Evolutionary conservation across 2,888 invertebrate species (phyloP).

Genomic region (Myopa tessellatipennis): DNA sequence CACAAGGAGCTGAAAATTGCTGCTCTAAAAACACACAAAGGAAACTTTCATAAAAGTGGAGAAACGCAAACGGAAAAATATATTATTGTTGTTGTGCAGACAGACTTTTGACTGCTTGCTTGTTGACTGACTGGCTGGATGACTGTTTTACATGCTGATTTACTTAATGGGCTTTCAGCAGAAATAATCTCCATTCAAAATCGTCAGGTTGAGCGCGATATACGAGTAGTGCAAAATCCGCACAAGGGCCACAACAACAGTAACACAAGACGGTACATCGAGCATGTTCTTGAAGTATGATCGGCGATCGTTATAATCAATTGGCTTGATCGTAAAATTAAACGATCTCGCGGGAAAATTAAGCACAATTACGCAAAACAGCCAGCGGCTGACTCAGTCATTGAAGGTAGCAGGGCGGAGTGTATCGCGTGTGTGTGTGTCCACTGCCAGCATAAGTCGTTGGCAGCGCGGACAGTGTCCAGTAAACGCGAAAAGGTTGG

Average conservation of each 20-base stretch:
- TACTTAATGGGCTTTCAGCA: slow-evolving; percentile 63
- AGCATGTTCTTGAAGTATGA: slow-evolving; percentile 67
- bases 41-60: slow-evolving; percentile 25
- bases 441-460: slow-evolving; percentile 3
- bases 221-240: not conserved
- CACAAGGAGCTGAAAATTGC: slow-evolving; percentile 67
- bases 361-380: slow-evolving; percentile 66
- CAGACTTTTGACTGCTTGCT: not conserved
- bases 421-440: not conserved
- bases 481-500: not conserved
- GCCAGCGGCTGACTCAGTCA: slow-evolving; percentile 47
- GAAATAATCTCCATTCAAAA: slow-evolving; percentile 43
- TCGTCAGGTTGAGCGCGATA: slow-evolving; percentile 33
- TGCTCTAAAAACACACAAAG: slow-evolving; percentile 39
- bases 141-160: slow-evolving; percentile 49
- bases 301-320: slow-evolving; percentile 68
- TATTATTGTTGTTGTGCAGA: not conserved
- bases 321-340: slow-evolving; percentile 68
- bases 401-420: not conserved
- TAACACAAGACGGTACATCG: slow-evolving; percentile 56
- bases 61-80: slow-evolving; percentile 3
- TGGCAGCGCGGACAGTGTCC: slow-evolving; percentile 4
- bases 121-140: not conserved
- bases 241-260: not conserved
- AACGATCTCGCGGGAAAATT: slow-evolving; percentile 68